phyloP scores from a whole-genome alignment of 2,888 invertebrate species.

The Erebia palarica region DNA sequence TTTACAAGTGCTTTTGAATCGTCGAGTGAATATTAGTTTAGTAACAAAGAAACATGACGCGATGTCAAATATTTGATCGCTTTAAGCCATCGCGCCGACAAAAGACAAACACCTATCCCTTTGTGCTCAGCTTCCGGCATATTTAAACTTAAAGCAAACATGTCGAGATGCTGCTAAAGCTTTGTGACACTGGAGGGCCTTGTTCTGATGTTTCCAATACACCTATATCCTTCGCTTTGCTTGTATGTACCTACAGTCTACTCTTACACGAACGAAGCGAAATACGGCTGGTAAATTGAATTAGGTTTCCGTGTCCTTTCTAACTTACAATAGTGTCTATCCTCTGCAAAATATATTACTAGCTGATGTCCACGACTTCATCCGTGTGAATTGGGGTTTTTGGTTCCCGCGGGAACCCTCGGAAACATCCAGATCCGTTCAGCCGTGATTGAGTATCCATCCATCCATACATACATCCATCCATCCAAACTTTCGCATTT shows the following conservation, averaged over 20 bases:
- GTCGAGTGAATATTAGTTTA: background rate
- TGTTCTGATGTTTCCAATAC: conserved; percentile 12
- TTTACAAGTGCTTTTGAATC: no score
- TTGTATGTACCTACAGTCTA: background rate
- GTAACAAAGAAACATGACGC: conserved; percentile 2
- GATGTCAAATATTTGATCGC: conserved; percentile 20
- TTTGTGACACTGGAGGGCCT: conserved; percentile 16
- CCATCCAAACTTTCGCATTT: no score
- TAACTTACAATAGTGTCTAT: no score
- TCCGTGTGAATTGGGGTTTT: no score
- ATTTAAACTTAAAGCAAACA: conserved; percentile 23
- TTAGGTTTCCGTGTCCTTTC: background rate
- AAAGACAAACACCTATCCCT: conserved; percentile 21
- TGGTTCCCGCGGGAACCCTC: no score
- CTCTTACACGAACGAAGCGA: background rate
- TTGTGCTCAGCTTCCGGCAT: conserved; percentile 19
- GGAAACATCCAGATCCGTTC: no score
- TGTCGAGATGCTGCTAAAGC: conserved; percentile 19
- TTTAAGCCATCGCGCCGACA: conserved; percentile 17
- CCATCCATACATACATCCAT: no score
- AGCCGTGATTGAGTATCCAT: no score
- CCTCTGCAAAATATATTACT: no score
- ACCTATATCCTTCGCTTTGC: background rate
- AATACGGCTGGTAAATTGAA: background rate
- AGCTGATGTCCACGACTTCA: no score